These are phyloP conservation scores for Globodera ellingtonae DNA, from an alignment of 1,140 invertebrate species.

Conservation along the genomic window DNA sequence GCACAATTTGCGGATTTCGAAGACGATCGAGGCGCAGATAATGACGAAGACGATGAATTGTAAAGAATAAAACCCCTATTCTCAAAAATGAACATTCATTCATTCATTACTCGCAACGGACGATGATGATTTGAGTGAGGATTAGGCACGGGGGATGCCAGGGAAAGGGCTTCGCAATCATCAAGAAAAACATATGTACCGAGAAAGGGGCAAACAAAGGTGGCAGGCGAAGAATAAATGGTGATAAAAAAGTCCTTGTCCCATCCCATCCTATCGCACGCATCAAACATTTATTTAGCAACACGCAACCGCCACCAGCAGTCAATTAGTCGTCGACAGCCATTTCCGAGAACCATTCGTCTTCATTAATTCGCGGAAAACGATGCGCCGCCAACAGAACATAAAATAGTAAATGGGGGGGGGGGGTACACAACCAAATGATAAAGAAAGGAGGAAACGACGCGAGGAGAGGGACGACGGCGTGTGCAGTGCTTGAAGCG, in stretches of 20 bases:
- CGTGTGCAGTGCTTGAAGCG: neutral
- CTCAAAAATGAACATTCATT: neutral
- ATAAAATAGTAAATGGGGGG: neutral
- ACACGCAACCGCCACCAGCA: neutral
- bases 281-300: neutral
- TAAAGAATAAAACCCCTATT: neutral
- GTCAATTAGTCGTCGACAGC: neutral
- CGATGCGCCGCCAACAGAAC: neutral
- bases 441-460: neutral
- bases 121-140: neutral
- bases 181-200: neutral
- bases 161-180: neutral
- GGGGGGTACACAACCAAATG: neutral
- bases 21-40: neutral
- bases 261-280: neutral
- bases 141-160: neutral
- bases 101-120: neutral
- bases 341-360: slow-evolving; percentile 1
- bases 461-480: no score
- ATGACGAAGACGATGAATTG: neutral
- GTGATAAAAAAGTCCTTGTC: no score
- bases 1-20: neutral
- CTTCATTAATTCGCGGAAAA: neutral
- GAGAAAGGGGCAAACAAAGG: neutral
- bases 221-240: no score